Percentiles rank a stretch among this genome's conserved stretches.
These are phyloP conservation scores for Coregonus suidteri DNA, from an alignment of 2,797 vertebrate species.

Conservation along the genomic window DNA sequence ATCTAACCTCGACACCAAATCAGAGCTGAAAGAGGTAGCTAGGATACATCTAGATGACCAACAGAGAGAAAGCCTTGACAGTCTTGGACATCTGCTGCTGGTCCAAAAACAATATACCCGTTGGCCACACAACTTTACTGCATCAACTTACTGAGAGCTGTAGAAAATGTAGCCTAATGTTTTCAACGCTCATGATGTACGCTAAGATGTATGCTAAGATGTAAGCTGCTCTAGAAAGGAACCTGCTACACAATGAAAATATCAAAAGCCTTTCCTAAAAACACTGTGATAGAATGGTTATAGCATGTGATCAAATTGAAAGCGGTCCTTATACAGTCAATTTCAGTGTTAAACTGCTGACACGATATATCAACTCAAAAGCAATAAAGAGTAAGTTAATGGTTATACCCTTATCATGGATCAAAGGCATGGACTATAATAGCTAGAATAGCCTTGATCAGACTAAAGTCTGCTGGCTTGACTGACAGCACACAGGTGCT, in stretches of 20 bases:
- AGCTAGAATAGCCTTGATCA: slow-evolving; percentile 24
- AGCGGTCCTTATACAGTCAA: not conserved
- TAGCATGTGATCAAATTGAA: not conserved
- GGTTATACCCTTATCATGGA: not conserved
- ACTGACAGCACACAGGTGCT: slow-evolving; percentile 61
- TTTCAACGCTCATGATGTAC: not conserved
- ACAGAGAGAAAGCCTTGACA: not conserved
- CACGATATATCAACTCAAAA: not conserved
- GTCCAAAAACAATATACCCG: not conserved
- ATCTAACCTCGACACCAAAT: no score
- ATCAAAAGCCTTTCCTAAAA: not conserved
- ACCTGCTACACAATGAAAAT: not conserved
- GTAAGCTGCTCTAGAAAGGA: not conserved
- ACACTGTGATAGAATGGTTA: not conserved
- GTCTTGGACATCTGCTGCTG: not conserved
- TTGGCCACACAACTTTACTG: not conserved
- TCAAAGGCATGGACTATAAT: slow-evolving; percentile 22
- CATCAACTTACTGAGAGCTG: not conserved
- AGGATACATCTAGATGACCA: not conserved
- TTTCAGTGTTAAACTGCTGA: not conserved
- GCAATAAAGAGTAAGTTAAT: not conserved
- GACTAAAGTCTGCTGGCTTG: slow-evolving; percentile 40
- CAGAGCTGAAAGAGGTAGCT: no score
- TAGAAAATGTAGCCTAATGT: not conserved
- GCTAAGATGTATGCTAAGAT: not conserved